phyloP scores from a whole-genome alignment of 2,797 vertebrate species.

The Phylloscopus collybita region DNA sequence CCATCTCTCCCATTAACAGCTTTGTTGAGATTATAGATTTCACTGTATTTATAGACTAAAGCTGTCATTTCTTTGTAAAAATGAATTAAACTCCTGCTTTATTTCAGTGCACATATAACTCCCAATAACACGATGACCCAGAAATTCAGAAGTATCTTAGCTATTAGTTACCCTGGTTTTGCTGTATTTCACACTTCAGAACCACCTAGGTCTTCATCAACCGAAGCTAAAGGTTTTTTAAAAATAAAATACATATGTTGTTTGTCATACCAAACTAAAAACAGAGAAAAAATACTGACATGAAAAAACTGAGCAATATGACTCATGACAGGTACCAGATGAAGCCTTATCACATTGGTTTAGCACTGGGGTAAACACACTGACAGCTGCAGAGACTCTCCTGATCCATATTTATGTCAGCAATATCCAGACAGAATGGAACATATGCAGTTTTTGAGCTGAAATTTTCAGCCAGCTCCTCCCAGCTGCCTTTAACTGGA shows the following conservation, averaged over 20 bases:
- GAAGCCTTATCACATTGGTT: background rate
- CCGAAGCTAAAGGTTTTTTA: accelerated
- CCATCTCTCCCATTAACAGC: background rate
- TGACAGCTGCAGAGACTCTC: background rate
- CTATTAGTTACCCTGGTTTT: background rate
- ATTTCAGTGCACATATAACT: background rate
- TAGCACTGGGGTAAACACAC: background rate
- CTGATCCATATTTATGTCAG: background rate
- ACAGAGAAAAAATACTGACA: background rate
- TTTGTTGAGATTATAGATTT: slow-evolving; percentile 11
- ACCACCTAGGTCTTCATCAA: background rate
- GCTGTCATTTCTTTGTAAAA: slow-evolving; percentile 37
- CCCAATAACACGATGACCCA: background rate
- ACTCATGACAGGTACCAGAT: background rate
- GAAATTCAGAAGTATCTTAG: background rate
- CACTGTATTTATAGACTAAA: background rate
- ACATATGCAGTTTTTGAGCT: background rate
- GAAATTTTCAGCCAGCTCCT: background rate
- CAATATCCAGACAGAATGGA: background rate
- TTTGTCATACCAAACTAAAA: background rate
- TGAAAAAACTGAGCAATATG: background rate
- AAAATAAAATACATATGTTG: background rate
- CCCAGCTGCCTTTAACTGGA: background rate
- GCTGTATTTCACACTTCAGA: background rate
- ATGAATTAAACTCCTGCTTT: slow-evolving; percentile 26